These are phyloP conservation scores for Diorhabda sublineata DNA, from an alignment of 1,140 invertebrate genomes.

Conservation along the genomic window DNA sequence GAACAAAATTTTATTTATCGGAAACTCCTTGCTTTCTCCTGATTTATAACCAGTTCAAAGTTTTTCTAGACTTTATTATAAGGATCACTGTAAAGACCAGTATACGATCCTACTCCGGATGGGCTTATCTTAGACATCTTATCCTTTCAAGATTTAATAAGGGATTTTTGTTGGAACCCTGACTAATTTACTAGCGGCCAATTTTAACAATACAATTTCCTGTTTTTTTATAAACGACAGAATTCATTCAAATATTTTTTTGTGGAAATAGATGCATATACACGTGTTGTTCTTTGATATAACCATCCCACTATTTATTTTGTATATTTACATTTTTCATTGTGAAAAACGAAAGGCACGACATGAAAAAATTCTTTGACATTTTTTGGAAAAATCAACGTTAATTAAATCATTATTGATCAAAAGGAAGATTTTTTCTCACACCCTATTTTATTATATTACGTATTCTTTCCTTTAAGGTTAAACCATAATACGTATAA, in stretches of 20 bases:
- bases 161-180: constrained; percentile 8
- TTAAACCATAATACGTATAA: no score
- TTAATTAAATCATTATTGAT: no score
- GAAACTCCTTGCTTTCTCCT: constrained; percentile 6
- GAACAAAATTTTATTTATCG: constrained; percentile 21
- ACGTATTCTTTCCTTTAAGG: no score
- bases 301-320: no score
- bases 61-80: constrained; percentile 24
- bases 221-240: neutral
- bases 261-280: neutral
- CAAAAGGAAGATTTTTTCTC: no score
- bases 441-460: no score
- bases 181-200: constrained; percentile 7
- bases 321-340: no score
- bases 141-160: constrained; percentile 20
- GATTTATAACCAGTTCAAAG: constrained; percentile 17
- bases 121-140: constrained; percentile 20
- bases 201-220: constrained; percentile 4
- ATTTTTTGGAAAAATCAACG: no score
- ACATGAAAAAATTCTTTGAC: no score
- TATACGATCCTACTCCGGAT: constrained; percentile 3
- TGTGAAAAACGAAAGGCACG: no score
- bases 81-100: constrained; percentile 21
- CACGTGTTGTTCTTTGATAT: neutral
- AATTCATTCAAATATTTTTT: neutral